phyloP scores from a whole-genome alignment of 2,113 vertebrate species.

The Sarotherodon lohbergeri region DNA sequence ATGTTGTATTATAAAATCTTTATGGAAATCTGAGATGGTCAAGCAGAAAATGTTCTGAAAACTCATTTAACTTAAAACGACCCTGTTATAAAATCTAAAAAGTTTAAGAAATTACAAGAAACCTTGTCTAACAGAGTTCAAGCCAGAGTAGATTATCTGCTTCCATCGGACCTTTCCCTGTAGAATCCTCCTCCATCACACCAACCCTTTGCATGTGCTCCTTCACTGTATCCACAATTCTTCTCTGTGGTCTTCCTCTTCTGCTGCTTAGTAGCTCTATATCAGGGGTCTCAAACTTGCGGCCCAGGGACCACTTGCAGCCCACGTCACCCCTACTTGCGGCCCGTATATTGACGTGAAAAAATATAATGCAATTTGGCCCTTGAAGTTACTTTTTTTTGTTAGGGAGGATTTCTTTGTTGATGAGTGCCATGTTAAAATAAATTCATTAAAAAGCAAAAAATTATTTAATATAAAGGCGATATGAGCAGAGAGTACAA shows the following conservation, averaged over 20 bases:
- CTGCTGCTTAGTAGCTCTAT: neutral
- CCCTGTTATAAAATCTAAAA: neutral
- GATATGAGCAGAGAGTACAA: neutral
- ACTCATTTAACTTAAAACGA: neutral
- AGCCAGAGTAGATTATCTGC: neutral
- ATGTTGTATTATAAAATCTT: neutral
- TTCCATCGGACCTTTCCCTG: neutral
- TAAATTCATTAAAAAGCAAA: neutral
- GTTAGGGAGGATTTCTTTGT: neutral
- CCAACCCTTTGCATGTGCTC: neutral
- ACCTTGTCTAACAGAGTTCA: neutral
- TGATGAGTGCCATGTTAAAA: neutral
- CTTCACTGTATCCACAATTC: neutral
- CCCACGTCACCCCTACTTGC: neutral
- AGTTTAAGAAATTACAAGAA: neutral
- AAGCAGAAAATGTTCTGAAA: neutral
- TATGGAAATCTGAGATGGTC: neutral
- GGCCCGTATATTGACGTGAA: neutral
- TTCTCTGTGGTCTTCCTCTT: neutral
- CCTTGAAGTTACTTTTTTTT: neutral
- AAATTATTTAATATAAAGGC: neutral
- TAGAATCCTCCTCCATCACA: neutral
- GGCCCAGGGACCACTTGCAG: neutral
- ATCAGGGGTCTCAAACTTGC: neutral
- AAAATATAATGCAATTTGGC: neutral